Evolutionary conservation across 2,888 invertebrate species (phyloP).

Genomic region (Cyclophora punctaria): DNA sequence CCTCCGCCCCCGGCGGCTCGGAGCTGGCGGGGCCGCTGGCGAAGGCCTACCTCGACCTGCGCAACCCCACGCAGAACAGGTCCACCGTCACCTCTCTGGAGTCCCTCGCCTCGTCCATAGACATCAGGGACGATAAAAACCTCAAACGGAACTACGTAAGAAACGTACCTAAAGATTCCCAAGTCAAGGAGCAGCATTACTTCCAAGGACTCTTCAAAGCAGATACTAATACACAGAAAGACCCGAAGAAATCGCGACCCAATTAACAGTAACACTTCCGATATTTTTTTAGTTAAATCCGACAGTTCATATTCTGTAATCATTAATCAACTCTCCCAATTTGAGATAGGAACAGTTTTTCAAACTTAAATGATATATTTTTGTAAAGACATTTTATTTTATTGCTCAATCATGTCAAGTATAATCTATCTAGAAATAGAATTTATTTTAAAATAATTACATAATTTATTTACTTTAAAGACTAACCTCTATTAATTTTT

Average conservation of each 20-base stretch:
- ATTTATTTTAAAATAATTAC: too few species aligned
- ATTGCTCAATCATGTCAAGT: too few species aligned
- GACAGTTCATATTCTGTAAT: too few species aligned
- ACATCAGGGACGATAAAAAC: constrained; percentile 35
- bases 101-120: constrained; percentile 64
- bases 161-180: constrained; percentile 44
- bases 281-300: too few species aligned
- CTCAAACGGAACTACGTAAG: constrained; percentile 44
- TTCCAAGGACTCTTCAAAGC: constrained; percentile 32
- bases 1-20: constrained; percentile 5
- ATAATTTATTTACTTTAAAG: too few species aligned
- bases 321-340: too few species aligned
- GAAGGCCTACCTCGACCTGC: constrained; percentile 33
- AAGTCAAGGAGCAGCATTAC: constrained; percentile 49
- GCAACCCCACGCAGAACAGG: constrained; percentile 31
- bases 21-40: background rate
- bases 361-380: too few species aligned
- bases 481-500: too few species aligned
- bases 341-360: too few species aligned
- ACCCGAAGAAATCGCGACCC: constrained; percentile 42
- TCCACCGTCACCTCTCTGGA: constrained; percentile 76
- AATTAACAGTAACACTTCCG: constrained; percentile 5
- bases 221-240: too few species aligned
- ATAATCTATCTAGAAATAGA: too few species aligned
- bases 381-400: too few species aligned